Conservation (phyloP, 2,888 invertebrate species). For the Dicranocentrus wangi region DNA sequence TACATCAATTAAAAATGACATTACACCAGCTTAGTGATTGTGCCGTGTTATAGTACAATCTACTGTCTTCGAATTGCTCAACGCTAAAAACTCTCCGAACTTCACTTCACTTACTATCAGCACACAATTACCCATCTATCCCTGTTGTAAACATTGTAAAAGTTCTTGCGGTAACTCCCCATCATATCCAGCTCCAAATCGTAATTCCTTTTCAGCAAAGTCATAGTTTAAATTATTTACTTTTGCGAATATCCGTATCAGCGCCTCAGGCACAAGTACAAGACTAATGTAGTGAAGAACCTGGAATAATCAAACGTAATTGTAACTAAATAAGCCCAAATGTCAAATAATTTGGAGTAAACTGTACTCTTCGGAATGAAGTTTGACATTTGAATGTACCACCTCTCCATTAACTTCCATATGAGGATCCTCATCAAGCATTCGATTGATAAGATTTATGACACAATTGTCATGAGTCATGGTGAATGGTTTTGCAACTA, state of each 20-base stretch:
- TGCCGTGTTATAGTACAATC: too few relatives aligned
- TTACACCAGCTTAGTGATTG: too few relatives aligned
- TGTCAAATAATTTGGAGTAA: neutral
- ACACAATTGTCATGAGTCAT: conserved; percentile 11
- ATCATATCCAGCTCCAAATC: conserved; percentile 13
- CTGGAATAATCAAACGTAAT: conserved; percentile 9
- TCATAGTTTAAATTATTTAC: conserved; percentile 1
- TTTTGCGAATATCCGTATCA: conserved; percentile 26
- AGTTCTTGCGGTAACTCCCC: neutral
- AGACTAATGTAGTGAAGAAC: conserved; percentile 13
- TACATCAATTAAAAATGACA: too few relatives aligned
- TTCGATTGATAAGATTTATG: neutral
- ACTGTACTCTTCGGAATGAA: too few relatives aligned
- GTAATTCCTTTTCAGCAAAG: conserved; percentile 32
- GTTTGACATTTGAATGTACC: too few relatives aligned
- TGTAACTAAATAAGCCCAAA: neutral
- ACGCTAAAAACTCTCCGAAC: too few relatives aligned
- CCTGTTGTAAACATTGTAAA: neutral
- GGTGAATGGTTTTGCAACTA: conserved; percentile 16
- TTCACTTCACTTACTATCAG: too few relatives aligned
- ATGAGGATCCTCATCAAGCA: neutral
- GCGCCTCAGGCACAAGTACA: conserved; percentile 35
- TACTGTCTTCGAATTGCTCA: too few relatives aligned
- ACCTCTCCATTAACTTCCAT: neutral
- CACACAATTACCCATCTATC: too few relatives aligned